Evolutionary conservation across 2,888 invertebrate genomes (phyloP), one percentile per base, ranked within the genome.

Genomic region (Rhogogaster chlorosoma): DNA sequence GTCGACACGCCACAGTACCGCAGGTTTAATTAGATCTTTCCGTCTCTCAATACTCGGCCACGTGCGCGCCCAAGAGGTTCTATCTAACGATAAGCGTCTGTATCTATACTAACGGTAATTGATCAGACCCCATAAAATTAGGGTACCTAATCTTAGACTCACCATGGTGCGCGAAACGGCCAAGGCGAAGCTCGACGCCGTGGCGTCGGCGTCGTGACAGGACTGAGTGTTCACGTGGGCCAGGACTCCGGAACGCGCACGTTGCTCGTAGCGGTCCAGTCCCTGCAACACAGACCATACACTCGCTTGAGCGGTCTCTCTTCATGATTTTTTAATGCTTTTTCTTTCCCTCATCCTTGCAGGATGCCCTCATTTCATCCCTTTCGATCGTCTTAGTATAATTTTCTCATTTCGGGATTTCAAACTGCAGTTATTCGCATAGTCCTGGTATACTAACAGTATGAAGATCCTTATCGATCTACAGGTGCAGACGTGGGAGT

Each of bases 181-280:
- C 90, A 91, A 92, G 90, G 90, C 61, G 61, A 80, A 90, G 90
- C 89, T 89, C 90, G 92, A 92, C 91, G 91, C 91, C 91, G 90
- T 88, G 90, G 89, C 90, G 89, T 89, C 88, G 90, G 89, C 90
- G 90, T 90, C 88, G 88, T 89, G 88, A 89, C 90, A 90, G 90
- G 83, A 49, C 70, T 22, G 42, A 64, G 89, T 89, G 93, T 92
- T 93, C 93, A 93, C 93, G 93, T 93, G 87, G 93, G 92, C 93
- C 93, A 93, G 89, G 93, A 93, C 89, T 93, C 93, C 91, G 92
- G 93, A 88, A 93, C 93, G 90, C 93, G 93, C 85, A 92, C 92
- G 89, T 92, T 93, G 91, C 92, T 90, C 92, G 93, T 92, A 90
- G 93, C 92, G 91, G 92, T 93, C 93, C 93, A 93, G 88, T 93